Evolutionary conservation across 2,113 vertebrate genomes (phyloP).

Genomic region (Chloropsis hardwickii): DNA sequence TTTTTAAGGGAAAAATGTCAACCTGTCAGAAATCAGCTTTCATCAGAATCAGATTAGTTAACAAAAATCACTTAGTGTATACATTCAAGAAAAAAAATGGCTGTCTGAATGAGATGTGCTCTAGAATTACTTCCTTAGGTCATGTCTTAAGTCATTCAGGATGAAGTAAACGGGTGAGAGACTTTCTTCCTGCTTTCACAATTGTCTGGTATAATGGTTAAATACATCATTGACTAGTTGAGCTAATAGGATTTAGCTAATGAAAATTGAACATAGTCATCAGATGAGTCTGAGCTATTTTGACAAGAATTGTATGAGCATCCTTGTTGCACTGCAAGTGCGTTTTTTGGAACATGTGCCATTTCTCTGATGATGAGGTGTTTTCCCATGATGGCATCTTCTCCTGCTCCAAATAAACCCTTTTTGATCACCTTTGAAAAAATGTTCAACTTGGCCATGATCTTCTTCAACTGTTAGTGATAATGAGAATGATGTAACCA

Average conservation of each 20-base stretch:
- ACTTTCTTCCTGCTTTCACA: background rate
- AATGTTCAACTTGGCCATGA: background rate
- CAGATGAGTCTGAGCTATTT: background rate
- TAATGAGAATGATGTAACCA: background rate
- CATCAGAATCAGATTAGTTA: background rate
- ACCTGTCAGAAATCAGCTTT: background rate
- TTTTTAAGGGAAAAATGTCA: background rate
- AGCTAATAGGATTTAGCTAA: background rate
- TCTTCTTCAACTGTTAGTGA: background rate
- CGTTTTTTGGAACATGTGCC: background rate
- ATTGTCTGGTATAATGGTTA: background rate
- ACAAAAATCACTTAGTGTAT: background rate
- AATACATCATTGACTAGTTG: background rate
- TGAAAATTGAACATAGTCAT: background rate
- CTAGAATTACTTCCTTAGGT: background rate
- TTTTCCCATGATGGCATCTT: background rate
- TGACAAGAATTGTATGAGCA: background rate
- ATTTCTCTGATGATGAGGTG: background rate
- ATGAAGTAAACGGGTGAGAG: background rate
- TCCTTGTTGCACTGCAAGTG: background rate
- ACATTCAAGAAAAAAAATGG: background rate
- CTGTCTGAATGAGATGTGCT: background rate
- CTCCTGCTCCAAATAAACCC: background rate
- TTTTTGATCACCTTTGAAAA: background rate
- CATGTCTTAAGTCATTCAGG: background rate